Evolutionary conservation across 2,888 invertebrate genomes (phyloP).

Genomic region (Antitype chi): DNA sequence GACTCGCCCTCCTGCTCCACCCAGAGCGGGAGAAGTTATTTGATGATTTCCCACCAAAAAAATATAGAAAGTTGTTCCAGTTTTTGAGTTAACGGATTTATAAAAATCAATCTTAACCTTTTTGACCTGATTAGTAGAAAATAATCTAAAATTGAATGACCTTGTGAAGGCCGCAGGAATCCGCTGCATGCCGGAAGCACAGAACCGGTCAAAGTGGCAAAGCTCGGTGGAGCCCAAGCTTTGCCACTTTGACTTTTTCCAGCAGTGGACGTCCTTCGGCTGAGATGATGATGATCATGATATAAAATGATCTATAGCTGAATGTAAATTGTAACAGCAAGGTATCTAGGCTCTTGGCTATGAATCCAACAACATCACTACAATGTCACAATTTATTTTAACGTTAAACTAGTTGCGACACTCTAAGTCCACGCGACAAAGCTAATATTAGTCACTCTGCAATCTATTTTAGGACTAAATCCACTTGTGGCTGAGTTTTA

Average conservation of each 20-base stretch:
- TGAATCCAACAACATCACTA: slow-evolving; percentile 7
- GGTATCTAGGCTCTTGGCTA: slow-evolving; percentile 22
- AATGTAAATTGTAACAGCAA: slow-evolving; percentile 9
- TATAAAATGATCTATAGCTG: background rate
- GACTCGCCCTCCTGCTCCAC: too few species aligned
- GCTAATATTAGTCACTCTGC: slow-evolving; percentile 35
- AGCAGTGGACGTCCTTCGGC: too few species aligned
- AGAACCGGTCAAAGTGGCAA: too few species aligned
- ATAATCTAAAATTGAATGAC: background rate
- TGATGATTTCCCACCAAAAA: too few species aligned
- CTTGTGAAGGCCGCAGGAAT: too few species aligned
- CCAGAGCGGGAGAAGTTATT: too few species aligned
- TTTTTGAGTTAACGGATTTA: too few species aligned
- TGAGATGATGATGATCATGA: background rate
- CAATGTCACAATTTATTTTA: slow-evolving; percentile 46
- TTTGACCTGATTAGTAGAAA: background rate
- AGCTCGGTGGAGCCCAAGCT: too few species aligned
- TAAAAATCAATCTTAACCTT: too few species aligned
- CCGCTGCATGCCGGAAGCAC: too few species aligned
- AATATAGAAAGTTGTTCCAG: too few species aligned
- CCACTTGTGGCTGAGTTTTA: background rate
- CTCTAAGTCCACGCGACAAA: slow-evolving; percentile 8
- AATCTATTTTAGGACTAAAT: slow-evolving; percentile 31
- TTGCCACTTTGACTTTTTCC: too few species aligned
- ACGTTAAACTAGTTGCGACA: slow-evolving; percentile 10